These are phyloP conservation scores for Tillus elongatus DNA, from an alignment of 2,888 invertebrate genomes.

Conservation along the genomic window DNA sequence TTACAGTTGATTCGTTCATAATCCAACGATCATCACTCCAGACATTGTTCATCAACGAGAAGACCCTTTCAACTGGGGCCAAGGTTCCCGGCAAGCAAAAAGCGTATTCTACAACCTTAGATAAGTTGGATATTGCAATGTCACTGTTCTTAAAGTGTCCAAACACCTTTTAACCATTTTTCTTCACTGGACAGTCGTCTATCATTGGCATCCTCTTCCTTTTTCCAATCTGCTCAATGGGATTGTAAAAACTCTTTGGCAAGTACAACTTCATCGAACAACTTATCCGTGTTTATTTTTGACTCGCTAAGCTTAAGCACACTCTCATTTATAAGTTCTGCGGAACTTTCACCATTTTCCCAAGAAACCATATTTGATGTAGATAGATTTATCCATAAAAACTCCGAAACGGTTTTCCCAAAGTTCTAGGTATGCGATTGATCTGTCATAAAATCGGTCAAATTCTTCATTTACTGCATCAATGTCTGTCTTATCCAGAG, in stretches of 20 bases:
- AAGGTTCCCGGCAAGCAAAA: conserved; percentile 8
- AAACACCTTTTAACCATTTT: too few species aligned
- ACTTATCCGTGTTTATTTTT: neutral
- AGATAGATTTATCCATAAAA: neutral
- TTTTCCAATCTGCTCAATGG: conserved; percentile 6
- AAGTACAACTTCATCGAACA: neutral
- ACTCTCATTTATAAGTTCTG: conserved; percentile 5
- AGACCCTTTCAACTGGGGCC: conserved; percentile 4
- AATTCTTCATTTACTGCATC: conserved; percentile 2
- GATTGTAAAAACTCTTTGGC: conserved; percentile 5
- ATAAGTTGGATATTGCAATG: conserved; percentile 7
- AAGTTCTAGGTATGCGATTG: conserved; percentile 3
- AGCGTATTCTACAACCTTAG: conserved; percentile 7
- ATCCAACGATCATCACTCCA: conserved; percentile 5
- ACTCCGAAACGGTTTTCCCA: conserved; percentile 5
- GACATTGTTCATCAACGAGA: conserved; percentile 7
- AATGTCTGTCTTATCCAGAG: conserved; percentile 1
- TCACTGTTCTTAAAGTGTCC: conserved; percentile 6
- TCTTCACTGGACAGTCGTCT: too few species aligned
- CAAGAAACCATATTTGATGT: neutral
- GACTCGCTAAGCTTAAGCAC: neutral
- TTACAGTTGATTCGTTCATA: conserved; percentile 1
- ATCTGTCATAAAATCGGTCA: conserved; percentile 7
- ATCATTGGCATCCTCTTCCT: conserved; percentile 5
- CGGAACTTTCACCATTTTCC: conserved; percentile 6